Base-by-base conservation (phyloP, 2,113 vertebrate species). In the Cricetomys ansorgei region DNA sequence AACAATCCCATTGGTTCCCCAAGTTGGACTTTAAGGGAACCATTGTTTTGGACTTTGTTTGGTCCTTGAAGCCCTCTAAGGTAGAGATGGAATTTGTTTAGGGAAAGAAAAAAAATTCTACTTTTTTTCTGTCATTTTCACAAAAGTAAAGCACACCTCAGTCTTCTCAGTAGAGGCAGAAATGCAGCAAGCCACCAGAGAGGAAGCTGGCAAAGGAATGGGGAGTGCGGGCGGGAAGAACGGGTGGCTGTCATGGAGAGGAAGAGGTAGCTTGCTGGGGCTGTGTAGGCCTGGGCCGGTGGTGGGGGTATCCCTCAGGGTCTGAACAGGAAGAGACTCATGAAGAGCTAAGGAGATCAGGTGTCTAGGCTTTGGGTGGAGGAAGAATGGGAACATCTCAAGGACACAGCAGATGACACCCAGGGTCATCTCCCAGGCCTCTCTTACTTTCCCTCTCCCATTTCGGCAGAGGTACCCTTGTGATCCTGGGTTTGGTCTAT, bases 381-480 rank as follows among this genome's bases (percentile, higher is more conserved):
- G 23, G 53, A 67, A 70, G 48, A n/a, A 29, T 27, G 19, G 16
- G 31, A 13, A 16, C 3, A 17, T 25, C 55, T 83, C 34, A 6
- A 40, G 67, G 75, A 19, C 53, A 40, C 0, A 34, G 9, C n/a
- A n/a, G n/a, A n/a, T n/a, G 21, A 15, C 0, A 0, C 21, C 2
- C 11, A 59, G 17, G 25, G 25, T 37, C 70, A 4, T 19, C 7
- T 1, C 59, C 37, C 43, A 29, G 65, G 37, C 15, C 8, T 67
- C 34, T 34, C 9, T 31, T 10, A 5, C 0, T 57, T 34, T 29
- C 5, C 72, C 1, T 1, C 29, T 50, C 16, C 34, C 48, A 37
- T 19, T 45, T 48, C 40, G n/a, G 69, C 7, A 13, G 34, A 34
- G 55, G 62, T 72, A 21, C 40, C 48, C 2, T 31, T 9, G 8